Evolutionary conservation across 2,888 invertebrate species (phyloP).

Genomic region (Aplocera efformata): DNA sequence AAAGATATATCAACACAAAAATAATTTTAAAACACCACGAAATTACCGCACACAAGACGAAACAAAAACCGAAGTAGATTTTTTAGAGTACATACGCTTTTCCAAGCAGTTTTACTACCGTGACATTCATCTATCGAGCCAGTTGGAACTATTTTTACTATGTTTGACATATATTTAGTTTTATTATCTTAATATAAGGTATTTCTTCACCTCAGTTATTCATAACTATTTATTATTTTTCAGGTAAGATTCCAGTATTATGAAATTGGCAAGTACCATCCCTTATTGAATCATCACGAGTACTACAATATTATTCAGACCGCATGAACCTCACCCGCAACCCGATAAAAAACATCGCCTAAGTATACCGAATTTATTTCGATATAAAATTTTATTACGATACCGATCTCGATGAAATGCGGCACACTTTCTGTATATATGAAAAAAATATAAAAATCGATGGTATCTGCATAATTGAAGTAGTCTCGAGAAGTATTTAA

Average conservation of each 20-base stretch:
- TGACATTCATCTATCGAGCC: too few species aligned
- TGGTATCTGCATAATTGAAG: neutral
- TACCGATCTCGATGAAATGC: slow-evolving; percentile 19
- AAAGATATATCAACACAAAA: too few species aligned
- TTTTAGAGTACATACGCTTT: too few species aligned
- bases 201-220: neutral
- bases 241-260: slow-evolving; percentile 18
- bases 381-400: slow-evolving; percentile 26
- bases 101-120: too few species aligned
- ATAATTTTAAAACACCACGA: too few species aligned
- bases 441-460: slow-evolving; percentile 9
- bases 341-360: slow-evolving; percentile 8
- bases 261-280: neutral
- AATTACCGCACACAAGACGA: too few species aligned
- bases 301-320: neutral
- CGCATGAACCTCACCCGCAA: slow-evolving; percentile 3
- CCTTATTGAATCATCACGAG: neutral
- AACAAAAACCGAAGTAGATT: too few species aligned
- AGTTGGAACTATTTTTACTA: too few species aligned
- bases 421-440: slow-evolving; percentile 5
- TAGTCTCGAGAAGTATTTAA: too few species aligned
- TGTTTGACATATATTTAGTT: too few species aligned
- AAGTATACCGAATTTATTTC: slow-evolving; percentile 17
- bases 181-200: too few species aligned
- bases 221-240: slow-evolving; percentile 11